phyloP scores from a whole-genome alignment of 1,140 invertebrate species.

The Harpegnathos saltator region DNA sequence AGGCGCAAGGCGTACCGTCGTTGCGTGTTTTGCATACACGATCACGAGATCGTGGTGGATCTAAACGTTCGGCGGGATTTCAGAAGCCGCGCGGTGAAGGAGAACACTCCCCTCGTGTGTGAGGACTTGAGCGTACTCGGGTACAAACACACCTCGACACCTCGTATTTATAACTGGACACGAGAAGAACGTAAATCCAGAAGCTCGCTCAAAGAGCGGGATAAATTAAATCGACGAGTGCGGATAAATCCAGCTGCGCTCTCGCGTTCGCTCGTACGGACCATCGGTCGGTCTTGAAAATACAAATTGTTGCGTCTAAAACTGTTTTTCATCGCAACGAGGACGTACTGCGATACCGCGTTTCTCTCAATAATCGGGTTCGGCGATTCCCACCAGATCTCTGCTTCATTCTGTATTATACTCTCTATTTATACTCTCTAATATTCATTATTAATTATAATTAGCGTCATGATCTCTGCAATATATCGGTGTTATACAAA shows the following conservation, averaged over 20 bases:
- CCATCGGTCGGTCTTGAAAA: no score
- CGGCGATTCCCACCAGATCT: no score
- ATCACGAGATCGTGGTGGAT: conserved; percentile 20
- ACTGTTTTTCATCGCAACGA: no score
- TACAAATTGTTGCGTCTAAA: no score
- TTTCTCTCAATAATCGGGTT: no score
- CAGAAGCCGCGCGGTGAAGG: neutral
- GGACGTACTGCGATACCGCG: no score
- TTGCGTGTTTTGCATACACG: conserved; percentile 34
- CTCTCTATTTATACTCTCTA: no score
- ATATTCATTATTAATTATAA: no score
- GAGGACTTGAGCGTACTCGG: neutral
- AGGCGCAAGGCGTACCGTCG: neutral
- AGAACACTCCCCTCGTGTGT: neutral
- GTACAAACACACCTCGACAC: neutral
- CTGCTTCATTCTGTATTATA: no score
- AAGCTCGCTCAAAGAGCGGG: neutral
- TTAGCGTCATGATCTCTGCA: no score
- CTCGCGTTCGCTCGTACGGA: no score
- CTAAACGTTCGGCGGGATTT: conserved; percentile 21
- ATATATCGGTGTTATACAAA: no score
- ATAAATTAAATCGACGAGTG: conserved; percentile 2
- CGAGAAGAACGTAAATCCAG: neutral
- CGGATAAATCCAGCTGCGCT: neutral
- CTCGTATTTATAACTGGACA: neutral